phyloP scores from a whole-genome alignment of 2,888 invertebrate species.

The Pristionchus arcanus region DNA sequence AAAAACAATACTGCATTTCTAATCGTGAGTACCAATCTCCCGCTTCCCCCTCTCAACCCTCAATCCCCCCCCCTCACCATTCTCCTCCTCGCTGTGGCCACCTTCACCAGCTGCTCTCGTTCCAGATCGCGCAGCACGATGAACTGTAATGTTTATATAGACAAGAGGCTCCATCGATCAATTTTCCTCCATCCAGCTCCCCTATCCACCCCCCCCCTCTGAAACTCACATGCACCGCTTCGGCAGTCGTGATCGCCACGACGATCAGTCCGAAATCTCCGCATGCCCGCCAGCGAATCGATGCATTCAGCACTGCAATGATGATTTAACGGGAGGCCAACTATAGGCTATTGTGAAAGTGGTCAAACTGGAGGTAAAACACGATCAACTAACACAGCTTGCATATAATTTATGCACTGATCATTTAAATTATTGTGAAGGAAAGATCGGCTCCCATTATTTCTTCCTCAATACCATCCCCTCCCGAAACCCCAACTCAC shows the following conservation, averaged over 20 bases:
- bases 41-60: neutral
- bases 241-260: neutral
- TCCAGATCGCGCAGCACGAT: constrained; percentile 39
- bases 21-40: neutral
- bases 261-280: constrained; percentile 1
- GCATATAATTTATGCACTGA: too few species aligned
- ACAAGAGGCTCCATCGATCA: neutral
- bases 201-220: neutral
- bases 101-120: constrained; percentile 3
- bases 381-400: neutral
- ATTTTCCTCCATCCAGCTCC: neutral
- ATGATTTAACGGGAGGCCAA: neutral
- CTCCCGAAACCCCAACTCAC: neutral
- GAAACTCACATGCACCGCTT: constrained; percentile 28
- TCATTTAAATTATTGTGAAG: neutral
- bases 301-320: constrained; percentile 11
- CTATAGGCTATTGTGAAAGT: too few species aligned
- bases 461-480: neutral
- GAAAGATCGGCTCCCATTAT: neutral
- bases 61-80: neutral
- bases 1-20: too few species aligned
- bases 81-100: neutral
- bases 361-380: too few species aligned
- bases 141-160: neutral
- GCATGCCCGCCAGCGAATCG: constrained; percentile 39